Conservation (phyloP, 1,140 invertebrate genomes). For the Anagrus nilaparvatae region DNA sequence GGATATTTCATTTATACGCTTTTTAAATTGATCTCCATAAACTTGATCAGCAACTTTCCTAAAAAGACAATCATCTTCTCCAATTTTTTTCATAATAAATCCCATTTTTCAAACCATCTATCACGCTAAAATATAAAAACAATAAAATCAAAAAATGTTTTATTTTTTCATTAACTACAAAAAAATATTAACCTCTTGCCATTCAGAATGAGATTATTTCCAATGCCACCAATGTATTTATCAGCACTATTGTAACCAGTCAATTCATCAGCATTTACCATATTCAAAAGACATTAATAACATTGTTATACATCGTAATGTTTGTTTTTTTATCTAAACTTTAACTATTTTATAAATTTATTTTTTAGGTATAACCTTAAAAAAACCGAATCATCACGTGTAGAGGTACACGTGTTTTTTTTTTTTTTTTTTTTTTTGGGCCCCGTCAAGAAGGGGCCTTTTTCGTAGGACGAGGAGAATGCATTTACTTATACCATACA, state of each 20-base stretch:
- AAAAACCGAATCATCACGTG: too few relatives aligned
- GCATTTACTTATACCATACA: too few relatives aligned
- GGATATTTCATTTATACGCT: constrained; percentile 50
- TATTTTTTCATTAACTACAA: not conserved
- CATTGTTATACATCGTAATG: too few relatives aligned
- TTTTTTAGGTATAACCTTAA: too few relatives aligned
- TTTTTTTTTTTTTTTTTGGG: too few relatives aligned
- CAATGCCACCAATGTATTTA: constrained; percentile 54
- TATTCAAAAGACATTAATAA: constrained; percentile 27
- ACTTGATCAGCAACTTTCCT: constrained; percentile 87
- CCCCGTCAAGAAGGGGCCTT: too few relatives aligned
- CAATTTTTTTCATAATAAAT: constrained; percentile 78
- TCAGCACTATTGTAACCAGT: constrained; percentile 68
- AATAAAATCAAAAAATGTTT: constrained; percentile 1
- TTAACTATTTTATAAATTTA: too few relatives aligned
- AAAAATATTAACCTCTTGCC: constrained; percentile 42
- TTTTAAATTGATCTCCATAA: constrained; percentile 88
- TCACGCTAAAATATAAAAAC: constrained; percentile 43
- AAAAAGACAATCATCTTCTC: constrained; percentile 89
- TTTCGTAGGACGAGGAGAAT: too few relatives aligned
- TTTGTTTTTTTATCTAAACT: too few relatives aligned
- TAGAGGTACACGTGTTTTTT: too few relatives aligned
- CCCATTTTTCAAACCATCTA: constrained; percentile 63
- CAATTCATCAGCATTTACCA: constrained; percentile 24
- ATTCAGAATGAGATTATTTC: constrained; percentile 48